Evolutionary conservation across 2,797 vertebrate genomes (phyloP).

Genomic region (Leptodactylus fallax): DNA sequence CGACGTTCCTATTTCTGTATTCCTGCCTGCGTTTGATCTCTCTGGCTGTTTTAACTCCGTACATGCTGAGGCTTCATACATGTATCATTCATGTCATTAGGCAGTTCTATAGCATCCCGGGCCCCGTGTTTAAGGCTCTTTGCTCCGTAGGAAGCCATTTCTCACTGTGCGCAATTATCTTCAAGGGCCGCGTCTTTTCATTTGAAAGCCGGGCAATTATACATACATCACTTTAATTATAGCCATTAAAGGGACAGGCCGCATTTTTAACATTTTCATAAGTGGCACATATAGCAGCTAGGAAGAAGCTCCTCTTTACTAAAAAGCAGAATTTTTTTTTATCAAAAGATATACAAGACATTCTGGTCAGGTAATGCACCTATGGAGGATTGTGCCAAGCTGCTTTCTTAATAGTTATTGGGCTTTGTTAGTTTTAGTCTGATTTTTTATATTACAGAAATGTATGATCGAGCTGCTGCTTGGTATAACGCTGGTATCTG

Average conservation of each 20-base stretch:
- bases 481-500: too few species aligned
- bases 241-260: slow-evolving; percentile 44
- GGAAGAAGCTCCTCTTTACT: neutral
- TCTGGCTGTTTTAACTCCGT: neutral
- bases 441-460: too few species aligned
- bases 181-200: slow-evolving; percentile 42
- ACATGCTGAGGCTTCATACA: neutral
- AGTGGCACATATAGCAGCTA: slow-evolving; percentile 16
- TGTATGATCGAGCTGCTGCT: too few species aligned
- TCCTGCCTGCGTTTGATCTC: slow-evolving; percentile 5
- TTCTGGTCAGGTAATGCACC: too few species aligned
- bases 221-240: slow-evolving; percentile 51
- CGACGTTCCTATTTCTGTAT: neutral
- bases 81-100: slow-evolving; percentile 53
- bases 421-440: too few species aligned
- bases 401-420: too few species aligned
- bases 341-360: too few species aligned
- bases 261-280: slow-evolving; percentile 30
- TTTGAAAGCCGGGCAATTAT: slow-evolving; percentile 50
- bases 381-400: too few species aligned
- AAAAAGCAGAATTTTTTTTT: neutral
- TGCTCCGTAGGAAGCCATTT: slow-evolving; percentile 44
- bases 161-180: slow-evolving; percentile 50
- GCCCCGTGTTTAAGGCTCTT: slow-evolving; percentile 29
- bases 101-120: neutral